These are phyloP conservation scores for Andrena trimmerana DNA, from an alignment of 2,888 invertebrate genomes.

Conservation along the genomic window DNA sequence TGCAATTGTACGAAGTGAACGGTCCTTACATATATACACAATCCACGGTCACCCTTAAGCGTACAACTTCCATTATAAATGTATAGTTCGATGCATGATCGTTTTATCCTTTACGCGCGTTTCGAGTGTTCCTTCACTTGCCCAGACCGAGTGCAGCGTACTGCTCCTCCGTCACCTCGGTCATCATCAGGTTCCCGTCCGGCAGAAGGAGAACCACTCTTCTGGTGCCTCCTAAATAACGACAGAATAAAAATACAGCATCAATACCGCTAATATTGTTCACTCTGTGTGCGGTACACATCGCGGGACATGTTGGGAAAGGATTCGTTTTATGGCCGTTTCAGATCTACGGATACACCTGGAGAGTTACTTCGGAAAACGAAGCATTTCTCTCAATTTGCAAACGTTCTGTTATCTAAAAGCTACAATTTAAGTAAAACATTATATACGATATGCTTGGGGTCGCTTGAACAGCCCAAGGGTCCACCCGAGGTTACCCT, in stretches of 20 bases:
- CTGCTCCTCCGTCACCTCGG: constrained; percentile 94
- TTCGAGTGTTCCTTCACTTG: constrained; percentile 84
- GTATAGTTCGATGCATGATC: constrained; percentile 70
- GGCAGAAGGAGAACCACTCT: constrained; percentile 94
- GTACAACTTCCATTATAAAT: constrained; percentile 71
- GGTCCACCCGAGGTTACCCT: too few species aligned
- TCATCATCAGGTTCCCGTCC: constrained; percentile 94
- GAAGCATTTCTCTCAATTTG: too few species aligned
- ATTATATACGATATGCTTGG: too few species aligned
- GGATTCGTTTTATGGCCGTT: neutral
- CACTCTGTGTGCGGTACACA: too few species aligned
- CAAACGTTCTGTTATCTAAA: too few species aligned
- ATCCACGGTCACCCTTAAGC: constrained; percentile 76
- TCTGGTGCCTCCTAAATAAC: constrained; percentile 90
- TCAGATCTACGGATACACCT: too few species aligned
- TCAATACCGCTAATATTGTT: neutral
- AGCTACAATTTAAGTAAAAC: too few species aligned
- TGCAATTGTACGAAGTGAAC: constrained; percentile 75
- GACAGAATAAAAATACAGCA: neutral
- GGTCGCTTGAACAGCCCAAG: too few species aligned
- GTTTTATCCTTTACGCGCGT: constrained; percentile 49
- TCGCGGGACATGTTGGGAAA: neutral
- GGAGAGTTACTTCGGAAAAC: too few species aligned
- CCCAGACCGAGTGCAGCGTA: constrained; percentile 89
- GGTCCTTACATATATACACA: constrained; percentile 84